These are phyloP conservation scores for Drosophila kanapiae DNA, from an alignment of 1,140 invertebrate genomes.

Conservation along the genomic window DNA sequence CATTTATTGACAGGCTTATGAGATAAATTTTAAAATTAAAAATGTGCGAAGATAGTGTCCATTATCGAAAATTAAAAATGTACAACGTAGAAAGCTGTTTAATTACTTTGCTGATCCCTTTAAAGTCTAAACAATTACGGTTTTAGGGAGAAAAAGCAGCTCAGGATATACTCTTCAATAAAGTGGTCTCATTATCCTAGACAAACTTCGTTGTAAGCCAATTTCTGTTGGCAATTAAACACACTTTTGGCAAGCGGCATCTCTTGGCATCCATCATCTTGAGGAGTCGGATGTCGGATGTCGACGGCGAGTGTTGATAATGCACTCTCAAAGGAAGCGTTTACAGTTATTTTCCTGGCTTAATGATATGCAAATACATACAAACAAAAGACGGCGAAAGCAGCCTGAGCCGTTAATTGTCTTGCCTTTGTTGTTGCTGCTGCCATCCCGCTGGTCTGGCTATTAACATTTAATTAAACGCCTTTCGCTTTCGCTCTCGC, in stretches of 20 bases:
- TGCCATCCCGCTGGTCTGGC: slow-evolving; percentile 44
- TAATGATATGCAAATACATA: slow-evolving; percentile 81
- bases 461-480: slow-evolving; percentile 82
- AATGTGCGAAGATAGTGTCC: background rate
- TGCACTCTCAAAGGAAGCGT: slow-evolving; percentile 60
- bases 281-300: slow-evolving; percentile 31
- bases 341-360: slow-evolving; percentile 62
- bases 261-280: background rate
- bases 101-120: background rate
- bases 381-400: slow-evolving; percentile 59
- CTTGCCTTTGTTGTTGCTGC: slow-evolving; percentile 43
- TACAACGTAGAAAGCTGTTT: background rate
- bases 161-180: background rate
- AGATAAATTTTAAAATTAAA: background rate
- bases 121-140: background rate
- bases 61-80: background rate
- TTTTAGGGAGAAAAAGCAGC: background rate
- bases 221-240: slow-evolving; percentile 50
- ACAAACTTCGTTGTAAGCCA: slow-evolving; percentile 36
- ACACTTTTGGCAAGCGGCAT: slow-evolving; percentile 9
- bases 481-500: slow-evolving; percentile 49
- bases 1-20: no score
- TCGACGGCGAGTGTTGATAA: slow-evolving; percentile 65
- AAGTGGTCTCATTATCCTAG: slow-evolving; percentile 40
- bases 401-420: slow-evolving; percentile 68